These are phyloP conservation scores for Rhamphomyia laevipes DNA, from an alignment of 2,888 invertebrate species.

Conservation along the genomic window DNA sequence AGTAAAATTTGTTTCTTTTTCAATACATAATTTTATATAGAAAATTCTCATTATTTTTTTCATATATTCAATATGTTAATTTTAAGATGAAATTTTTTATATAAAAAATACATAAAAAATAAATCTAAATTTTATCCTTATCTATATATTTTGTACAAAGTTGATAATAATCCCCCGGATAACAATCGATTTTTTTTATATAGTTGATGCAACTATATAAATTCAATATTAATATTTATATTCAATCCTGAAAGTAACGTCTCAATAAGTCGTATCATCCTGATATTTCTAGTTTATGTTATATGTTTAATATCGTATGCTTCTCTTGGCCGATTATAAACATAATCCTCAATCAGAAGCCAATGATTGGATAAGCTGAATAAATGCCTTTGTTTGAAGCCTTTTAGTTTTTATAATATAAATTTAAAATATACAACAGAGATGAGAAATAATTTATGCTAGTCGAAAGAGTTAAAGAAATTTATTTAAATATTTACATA, in stretches of 20 bases:
- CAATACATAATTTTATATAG: not conserved
- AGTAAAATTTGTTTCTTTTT: not conserved
- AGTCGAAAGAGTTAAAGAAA: too few relatives aligned
- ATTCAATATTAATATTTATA: slow-evolving; percentile 36
- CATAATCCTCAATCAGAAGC: not conserved
- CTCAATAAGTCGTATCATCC: slow-evolving; percentile 29
- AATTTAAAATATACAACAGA: too few relatives aligned
- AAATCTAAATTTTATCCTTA: not conserved
- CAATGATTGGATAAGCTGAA: not conserved
- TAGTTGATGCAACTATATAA: slow-evolving; percentile 25
- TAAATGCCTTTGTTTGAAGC: too few relatives aligned
- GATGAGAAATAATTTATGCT: too few relatives aligned
- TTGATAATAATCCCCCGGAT: not conserved
- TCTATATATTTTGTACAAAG: not conserved
- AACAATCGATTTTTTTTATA: slow-evolving; percentile 1
- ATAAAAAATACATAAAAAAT: not conserved
- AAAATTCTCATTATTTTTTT: not conserved
- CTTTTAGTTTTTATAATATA: too few relatives aligned
- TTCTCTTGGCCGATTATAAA: not conserved
- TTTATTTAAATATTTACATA: too few relatives aligned
- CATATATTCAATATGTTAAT: not conserved
- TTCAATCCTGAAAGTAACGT: slow-evolving; percentile 33
- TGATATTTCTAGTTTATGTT: slow-evolving; percentile 13
- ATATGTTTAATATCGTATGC: too few relatives aligned
- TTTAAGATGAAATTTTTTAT: not conserved